Evolutionary conservation across 2,797 vertebrate genomes (phyloP).

Genomic region (Oceanodroma leucorhoa): DNA sequence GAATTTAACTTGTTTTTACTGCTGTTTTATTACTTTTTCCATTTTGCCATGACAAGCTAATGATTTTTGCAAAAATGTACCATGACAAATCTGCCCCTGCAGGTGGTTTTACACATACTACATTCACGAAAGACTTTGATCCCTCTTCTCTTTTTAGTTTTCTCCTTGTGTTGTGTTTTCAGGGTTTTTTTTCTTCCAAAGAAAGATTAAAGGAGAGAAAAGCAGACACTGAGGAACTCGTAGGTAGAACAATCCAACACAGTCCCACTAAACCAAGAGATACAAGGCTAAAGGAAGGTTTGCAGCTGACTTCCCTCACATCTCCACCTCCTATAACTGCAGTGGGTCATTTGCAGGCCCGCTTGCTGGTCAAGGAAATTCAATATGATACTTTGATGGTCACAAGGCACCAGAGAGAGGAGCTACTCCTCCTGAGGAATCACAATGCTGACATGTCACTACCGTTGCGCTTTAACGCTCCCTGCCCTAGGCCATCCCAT

Average conservation of each 20-base stretch:
- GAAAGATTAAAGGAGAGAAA: not conserved
- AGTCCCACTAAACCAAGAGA: not conserved
- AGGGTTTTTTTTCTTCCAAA: not conserved
- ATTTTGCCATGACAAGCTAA: conserved; percentile 47
- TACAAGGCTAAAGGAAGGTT: not conserved
- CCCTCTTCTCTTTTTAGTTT: not conserved
- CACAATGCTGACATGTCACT: no score
- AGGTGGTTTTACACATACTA: conserved; percentile 1
- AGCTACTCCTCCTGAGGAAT: not conserved
- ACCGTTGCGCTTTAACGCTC: accelerated
- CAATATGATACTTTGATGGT: no score
- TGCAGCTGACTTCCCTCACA: not conserved
- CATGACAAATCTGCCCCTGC: conserved; percentile 39
- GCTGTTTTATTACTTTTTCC: conserved; percentile 45
- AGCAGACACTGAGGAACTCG: not conserved
- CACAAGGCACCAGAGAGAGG: not conserved
- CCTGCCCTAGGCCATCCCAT: not conserved
- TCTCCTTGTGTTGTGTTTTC: not conserved
- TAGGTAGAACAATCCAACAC: not conserved
- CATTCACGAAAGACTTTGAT: not conserved
- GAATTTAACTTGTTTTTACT: conserved; percentile 43
- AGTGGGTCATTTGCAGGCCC: not conserved
- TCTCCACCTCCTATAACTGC: not conserved
- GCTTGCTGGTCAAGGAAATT: not conserved
- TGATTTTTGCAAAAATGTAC: conserved; percentile 44